A percentile compares a stretch with the other conserved stretches of the same genome.
Evolutionary conservation across 2,113 vertebrate species (phyloP).

Genomic region (Oceanodroma tethys): DNA sequence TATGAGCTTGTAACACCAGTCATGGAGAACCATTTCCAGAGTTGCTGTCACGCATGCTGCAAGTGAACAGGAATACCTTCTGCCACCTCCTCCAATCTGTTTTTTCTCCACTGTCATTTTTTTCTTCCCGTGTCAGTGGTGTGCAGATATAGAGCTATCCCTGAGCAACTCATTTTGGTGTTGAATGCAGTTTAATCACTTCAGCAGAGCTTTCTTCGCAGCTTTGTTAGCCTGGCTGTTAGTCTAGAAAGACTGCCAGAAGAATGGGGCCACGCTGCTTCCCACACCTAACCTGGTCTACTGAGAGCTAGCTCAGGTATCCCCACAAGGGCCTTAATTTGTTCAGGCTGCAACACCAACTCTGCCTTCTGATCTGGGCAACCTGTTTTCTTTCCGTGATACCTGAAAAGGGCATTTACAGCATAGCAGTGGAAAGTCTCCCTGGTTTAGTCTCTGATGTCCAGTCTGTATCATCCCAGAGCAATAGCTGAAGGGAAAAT

Average conservation of each 20-base stretch:
- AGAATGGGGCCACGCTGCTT: not conserved
- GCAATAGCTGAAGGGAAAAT: not conserved
- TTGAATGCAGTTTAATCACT: not conserved
- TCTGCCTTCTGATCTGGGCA: not conserved
- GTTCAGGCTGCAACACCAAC: not conserved
- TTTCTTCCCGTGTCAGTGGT: not conserved
- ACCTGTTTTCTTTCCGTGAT: not conserved
- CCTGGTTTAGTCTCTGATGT: not conserved
- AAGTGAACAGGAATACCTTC: not conserved
- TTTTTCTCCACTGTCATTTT: not conserved
- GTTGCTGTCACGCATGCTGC: not conserved
- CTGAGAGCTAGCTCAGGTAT: not conserved
- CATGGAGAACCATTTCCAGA: not conserved
- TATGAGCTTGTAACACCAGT: rapidly evolving
- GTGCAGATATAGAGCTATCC: not conserved
- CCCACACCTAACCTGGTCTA: not conserved
- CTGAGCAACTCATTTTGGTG: not conserved
- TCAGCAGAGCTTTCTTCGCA: not conserved
- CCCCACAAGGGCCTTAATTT: not conserved
- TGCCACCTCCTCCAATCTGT: not conserved
- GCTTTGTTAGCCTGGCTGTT: not conserved
- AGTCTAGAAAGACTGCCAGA: not conserved
- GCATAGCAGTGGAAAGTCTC: not conserved
- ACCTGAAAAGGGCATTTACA: not conserved
- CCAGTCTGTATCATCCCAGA: not conserved